Conservation (phyloP, 2,797 vertebrate species). For the Neostethus bicornis region DNA sequence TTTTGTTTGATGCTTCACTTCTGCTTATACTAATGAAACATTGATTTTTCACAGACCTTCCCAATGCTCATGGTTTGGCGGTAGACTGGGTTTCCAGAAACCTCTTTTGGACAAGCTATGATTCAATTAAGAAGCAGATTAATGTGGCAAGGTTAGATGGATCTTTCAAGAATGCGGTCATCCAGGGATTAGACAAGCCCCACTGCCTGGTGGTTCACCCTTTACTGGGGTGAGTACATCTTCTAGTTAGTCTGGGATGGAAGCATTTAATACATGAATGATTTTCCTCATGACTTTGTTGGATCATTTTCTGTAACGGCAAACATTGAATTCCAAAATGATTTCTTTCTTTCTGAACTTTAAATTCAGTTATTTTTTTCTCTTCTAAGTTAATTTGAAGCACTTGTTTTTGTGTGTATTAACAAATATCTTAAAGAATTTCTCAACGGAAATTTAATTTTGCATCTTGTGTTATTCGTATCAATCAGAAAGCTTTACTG, state of each 20-base stretch:
- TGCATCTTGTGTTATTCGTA: background rate
- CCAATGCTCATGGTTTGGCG: conserved; percentile 92
- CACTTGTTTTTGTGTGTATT: background rate
- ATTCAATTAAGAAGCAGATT: conserved; percentile 96
- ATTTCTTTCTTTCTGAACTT: background rate
- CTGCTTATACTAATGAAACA: background rate
- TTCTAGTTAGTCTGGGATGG: background rate
- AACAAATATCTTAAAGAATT: background rate
- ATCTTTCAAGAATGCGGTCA: conserved; percentile 95
- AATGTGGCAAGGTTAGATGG: conserved; percentile 95
- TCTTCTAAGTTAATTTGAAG: background rate
- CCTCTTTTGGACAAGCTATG: conserved; percentile 98
- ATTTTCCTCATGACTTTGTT: background rate
- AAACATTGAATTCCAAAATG: background rate
- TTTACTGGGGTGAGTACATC: conserved; percentile 65
- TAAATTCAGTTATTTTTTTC: background rate
- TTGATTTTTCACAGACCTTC: conserved; percentile 81
- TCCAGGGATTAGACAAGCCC: conserved; percentile 94
- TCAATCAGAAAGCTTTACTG: conserved; percentile 91
- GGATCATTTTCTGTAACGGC: background rate
- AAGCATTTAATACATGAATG: background rate
- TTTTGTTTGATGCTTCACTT: background rate
- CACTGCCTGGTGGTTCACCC: conserved; percentile 93
- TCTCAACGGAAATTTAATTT: background rate
- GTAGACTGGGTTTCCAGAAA: conserved; percentile 98